Conservation (phyloP, 2,797 vertebrate species). For the Lateolabrax maculatus region DNA sequence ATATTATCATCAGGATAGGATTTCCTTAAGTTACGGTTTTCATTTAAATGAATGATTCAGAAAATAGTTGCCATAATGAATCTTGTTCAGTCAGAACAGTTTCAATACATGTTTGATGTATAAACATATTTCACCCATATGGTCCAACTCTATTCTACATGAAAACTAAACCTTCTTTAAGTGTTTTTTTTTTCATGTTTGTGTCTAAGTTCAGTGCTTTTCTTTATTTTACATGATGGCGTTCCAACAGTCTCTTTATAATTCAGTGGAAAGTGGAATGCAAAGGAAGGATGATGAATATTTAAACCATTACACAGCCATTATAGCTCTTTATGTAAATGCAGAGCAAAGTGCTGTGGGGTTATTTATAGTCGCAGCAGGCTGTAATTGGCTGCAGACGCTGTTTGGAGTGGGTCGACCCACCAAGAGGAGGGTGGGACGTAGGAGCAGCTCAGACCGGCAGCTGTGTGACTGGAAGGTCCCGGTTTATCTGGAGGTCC, state of each 20-base stretch:
- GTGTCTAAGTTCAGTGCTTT: too few relatives aligned
- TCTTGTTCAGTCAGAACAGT: too few relatives aligned
- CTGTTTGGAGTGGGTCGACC: slow-evolving; percentile 32
- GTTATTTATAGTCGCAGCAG: slow-evolving; percentile 59
- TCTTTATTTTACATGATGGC: not conserved
- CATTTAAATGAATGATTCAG: too few relatives aligned
- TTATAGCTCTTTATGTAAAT: slow-evolving; percentile 69
- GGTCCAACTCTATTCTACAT: too few relatives aligned
- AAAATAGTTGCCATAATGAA: too few relatives aligned
- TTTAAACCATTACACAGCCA: slow-evolving; percentile 62
- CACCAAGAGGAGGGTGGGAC: not conserved
- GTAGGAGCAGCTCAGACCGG: not conserved
- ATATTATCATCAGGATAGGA: too few relatives aligned
- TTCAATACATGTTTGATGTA: too few relatives aligned
- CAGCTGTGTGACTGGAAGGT: slow-evolving; percentile 15
- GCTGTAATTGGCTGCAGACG: slow-evolving; percentile 49
- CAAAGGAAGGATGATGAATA: slow-evolving; percentile 60
- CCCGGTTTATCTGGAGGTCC: slow-evolving; percentile 14
- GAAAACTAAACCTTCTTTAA: too few relatives aligned
- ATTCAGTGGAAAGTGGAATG: slow-evolving; percentile 42
- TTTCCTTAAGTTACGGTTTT: too few relatives aligned
- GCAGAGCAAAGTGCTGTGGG: slow-evolving; percentile 49
- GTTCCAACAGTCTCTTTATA: slow-evolving; percentile 2
- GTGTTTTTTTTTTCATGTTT: too few relatives aligned
- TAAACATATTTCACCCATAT: too few relatives aligned